Evolutionary conservation across 2,888 invertebrate species (phyloP), one percentile per base, ranked within the genome.

Genomic region (Lithophane socia): DNA sequence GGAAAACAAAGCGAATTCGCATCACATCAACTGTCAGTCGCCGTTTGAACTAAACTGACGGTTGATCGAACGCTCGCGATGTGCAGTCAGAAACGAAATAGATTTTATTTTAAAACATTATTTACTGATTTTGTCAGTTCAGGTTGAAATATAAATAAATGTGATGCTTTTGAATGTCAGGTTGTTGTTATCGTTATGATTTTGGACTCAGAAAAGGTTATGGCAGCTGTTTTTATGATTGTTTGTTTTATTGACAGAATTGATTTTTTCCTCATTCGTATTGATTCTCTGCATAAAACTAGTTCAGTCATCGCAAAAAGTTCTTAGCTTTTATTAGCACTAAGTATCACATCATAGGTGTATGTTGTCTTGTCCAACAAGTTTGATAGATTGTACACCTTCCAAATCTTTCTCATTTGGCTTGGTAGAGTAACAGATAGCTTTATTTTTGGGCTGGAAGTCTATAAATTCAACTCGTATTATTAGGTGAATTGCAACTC

Each of bases 111-210:
- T 64, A 85, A 71, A 84, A 81, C 24, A 63, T 73, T 83, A 81
- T 83, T 73, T 73, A 84, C 83, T 84, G 81, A 80, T 84, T 84
- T 84, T 84, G 81, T 74, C 72, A 81, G 77, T 72, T 77, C 7
- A 5, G n/a, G 29, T 37, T 71, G 76, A 76, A 83, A 67, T 73
- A 58, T 82, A 73, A 73, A 82, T 81, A 67, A 65, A 82, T 77
- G 63, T 68, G 44, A 77, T 49, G 71, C 3, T 63, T 42, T 61
- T 42, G 37, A 61, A 47, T 60, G 60, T 16, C 49, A 44, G 61
- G 18, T 61, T 66, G 65, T 73, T 73, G 54, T 42, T 70, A n/a
- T 54, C 13, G 37, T 63, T 63, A 16, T 52, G 29, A 61, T 54
- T 68, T 77, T 54, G 7, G 13, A 63, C 3, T 8, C n/a, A 3